Evolutionary conservation across 2,888 invertebrate genomes (phyloP).

Genomic region (Chironomus tentans): DNA sequence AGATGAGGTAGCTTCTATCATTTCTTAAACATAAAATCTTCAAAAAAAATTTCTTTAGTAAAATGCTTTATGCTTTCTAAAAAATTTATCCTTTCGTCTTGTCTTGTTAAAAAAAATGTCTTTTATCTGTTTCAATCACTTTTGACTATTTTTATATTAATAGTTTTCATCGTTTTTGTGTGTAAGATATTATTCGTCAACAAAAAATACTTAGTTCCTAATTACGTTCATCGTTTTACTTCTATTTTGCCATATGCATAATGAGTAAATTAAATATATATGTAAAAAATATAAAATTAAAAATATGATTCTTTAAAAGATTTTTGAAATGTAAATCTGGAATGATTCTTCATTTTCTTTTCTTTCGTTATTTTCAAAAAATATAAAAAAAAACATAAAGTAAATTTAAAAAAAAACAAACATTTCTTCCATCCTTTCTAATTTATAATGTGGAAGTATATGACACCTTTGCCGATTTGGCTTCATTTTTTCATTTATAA

Average conservation of each 20-base stretch:
- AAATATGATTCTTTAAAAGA: conserved; percentile 18
- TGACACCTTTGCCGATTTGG: background rate
- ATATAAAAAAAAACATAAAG: background rate
- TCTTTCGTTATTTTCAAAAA: background rate
- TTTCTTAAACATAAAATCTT: background rate
- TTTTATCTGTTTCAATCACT: conserved; percentile 14
- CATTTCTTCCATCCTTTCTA: background rate
- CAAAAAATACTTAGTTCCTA: background rate
- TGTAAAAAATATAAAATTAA: background rate
- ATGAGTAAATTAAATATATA: conserved; percentile 12
- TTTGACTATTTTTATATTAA: background rate
- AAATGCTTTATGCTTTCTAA: background rate
- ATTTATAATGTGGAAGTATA: background rate
- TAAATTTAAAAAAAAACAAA: background rate
- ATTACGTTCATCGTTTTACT: background rate
- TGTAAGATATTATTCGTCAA: background rate
- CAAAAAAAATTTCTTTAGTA: background rate
- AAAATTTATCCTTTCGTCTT: background rate
- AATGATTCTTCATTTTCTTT: conserved; percentile 15
- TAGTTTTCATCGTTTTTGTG: background rate
- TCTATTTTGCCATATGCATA: background rate
- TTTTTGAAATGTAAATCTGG: conserved; percentile 6
- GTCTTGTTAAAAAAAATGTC: background rate
- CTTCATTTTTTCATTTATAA: background rate
- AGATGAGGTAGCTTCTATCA: conserved; percentile 21